These are phyloP conservation scores for Arctia plantaginis DNA, from an alignment of 2,888 invertebrate genomes.

Conservation along the genomic window DNA sequence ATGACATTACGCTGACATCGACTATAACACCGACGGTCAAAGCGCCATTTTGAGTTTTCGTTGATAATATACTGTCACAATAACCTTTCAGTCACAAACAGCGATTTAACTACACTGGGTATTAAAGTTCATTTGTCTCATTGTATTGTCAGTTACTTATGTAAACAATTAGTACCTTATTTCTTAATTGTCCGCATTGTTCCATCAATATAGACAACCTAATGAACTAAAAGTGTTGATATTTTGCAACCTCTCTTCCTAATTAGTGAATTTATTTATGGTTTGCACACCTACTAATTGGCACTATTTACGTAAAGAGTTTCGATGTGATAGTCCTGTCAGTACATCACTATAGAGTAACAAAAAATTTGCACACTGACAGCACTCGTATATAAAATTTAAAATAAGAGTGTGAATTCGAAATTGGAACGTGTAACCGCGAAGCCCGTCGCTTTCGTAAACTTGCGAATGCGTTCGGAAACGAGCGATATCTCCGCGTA, in stretches of 20 bases:
- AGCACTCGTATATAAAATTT: conserved; percentile 48
- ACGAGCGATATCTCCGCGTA: conserved; percentile 68
- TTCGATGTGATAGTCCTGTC: conserved; percentile 43
- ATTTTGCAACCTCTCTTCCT: conserved; percentile 32
- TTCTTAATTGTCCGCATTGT: conserved; percentile 37
- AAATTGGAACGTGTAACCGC: conserved; percentile 48
- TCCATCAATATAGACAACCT: conserved; percentile 13
- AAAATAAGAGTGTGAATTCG: conserved; percentile 44
- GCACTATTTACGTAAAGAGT: conserved; percentile 57
- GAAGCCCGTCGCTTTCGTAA: conserved; percentile 56
- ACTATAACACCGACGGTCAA: conserved; percentile 34
- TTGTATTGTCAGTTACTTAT: conserved; percentile 37
- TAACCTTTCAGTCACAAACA: conserved; percentile 21
- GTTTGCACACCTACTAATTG: conserved; percentile 49
- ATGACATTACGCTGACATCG: conserved; percentile 62
- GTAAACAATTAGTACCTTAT: conserved; percentile 36
- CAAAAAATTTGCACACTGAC: conserved; percentile 60
- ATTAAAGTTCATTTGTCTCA: conserved; percentile 39
- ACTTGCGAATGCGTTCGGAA: conserved; percentile 66
- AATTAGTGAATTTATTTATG: conserved; percentile 34
- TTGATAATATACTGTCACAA: conserved; percentile 25
- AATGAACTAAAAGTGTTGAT: conserved; percentile 26
- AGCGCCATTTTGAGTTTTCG: conserved; percentile 36
- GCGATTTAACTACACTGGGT: conserved; percentile 43
- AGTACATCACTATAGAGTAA: conserved; percentile 54